phyloP scores from a whole-genome alignment of 2,888 invertebrate species.

The Apeira syringaria region DNA sequence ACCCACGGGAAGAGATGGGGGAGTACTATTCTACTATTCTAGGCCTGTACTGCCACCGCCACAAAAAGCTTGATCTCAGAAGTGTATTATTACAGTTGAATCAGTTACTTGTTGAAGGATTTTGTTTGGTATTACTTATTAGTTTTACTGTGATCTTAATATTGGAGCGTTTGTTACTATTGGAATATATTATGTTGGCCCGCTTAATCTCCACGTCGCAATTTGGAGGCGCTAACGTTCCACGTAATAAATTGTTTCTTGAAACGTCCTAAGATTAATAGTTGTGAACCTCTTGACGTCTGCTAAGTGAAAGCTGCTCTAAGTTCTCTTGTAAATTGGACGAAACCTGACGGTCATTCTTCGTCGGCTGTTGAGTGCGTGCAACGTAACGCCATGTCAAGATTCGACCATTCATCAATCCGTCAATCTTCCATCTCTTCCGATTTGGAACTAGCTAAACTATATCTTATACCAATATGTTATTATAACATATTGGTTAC shows the following conservation, averaged over 20 bases:
- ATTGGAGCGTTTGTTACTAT: constrained; percentile 50
- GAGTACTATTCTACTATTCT: too few relatives aligned
- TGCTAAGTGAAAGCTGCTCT: constrained; percentile 64
- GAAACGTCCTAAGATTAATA: constrained; percentile 75
- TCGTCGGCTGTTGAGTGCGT: constrained; percentile 24
- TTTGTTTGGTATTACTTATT: too few relatives aligned
- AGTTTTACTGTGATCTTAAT: constrained; percentile 1
- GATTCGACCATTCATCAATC: constrained; percentile 4
- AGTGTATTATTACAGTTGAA: too few relatives aligned
- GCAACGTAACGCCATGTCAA: constrained; percentile 3
- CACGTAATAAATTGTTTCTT: constrained; percentile 76
- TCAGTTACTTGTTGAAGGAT: too few relatives aligned
- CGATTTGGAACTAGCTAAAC: too few relatives aligned
- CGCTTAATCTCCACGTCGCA: constrained; percentile 61
- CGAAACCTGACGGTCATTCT: constrained; percentile 37
- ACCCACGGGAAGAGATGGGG: too few relatives aligned
- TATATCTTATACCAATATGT: too few relatives aligned
- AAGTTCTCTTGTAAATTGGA: constrained; percentile 54
- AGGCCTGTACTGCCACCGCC: too few relatives aligned
- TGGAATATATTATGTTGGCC: constrained; percentile 53
- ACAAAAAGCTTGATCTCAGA: too few relatives aligned
- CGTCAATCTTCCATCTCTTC: constrained; percentile 1
- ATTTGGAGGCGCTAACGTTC: constrained; percentile 58
- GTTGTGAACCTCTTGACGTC: constrained; percentile 59
- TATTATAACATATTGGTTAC: too few relatives aligned